phyloP scores from a whole-genome alignment of 2,113 vertebrate genomes.

The Eonycteris spelaea region DNA sequence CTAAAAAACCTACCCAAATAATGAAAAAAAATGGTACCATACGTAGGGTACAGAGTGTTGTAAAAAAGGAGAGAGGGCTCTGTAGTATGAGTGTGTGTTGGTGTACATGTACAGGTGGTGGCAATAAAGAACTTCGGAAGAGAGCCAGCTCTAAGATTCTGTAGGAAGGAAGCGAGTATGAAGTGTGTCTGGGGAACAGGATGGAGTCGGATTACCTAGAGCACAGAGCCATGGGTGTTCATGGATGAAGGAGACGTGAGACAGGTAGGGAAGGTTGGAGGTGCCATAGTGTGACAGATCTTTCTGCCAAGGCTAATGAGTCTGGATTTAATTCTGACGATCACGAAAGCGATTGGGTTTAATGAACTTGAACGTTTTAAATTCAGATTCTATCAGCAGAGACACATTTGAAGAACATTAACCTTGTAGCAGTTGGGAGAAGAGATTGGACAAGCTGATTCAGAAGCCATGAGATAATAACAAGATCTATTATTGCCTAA shows the following conservation, averaged over 20 bases:
- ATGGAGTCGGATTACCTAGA: not conserved
- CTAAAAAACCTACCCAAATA: not conserved
- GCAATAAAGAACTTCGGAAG: not conserved
- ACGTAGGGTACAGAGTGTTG: not conserved
- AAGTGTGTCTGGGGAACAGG: not conserved
- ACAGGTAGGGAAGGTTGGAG: not conserved
- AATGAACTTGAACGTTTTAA: not conserved
- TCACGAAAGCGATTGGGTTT: not conserved
- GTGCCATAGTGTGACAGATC: not conserved
- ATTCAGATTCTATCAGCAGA: not conserved
- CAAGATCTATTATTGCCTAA: too few species aligned
- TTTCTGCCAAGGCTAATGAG: not conserved
- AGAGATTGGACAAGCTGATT: not conserved
- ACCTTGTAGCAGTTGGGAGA: not conserved
- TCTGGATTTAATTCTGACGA: not conserved
- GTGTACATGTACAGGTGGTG: not conserved
- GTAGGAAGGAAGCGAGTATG: not conserved
- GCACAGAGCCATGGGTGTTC: not conserved
- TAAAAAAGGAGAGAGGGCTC: not conserved
- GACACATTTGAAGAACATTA: not conserved
- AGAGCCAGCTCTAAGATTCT: not conserved
- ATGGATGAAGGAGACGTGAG: not conserved
- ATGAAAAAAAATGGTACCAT: not conserved
- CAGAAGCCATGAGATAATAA: not conserved
- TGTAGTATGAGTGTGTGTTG: rapidly evolving